Percentiles rank a stretch among this genome's conserved stretches.
Evolutionary conservation across 2,113 vertebrate species (phyloP).

Genomic region (Pseudonaja textilis): DNA sequence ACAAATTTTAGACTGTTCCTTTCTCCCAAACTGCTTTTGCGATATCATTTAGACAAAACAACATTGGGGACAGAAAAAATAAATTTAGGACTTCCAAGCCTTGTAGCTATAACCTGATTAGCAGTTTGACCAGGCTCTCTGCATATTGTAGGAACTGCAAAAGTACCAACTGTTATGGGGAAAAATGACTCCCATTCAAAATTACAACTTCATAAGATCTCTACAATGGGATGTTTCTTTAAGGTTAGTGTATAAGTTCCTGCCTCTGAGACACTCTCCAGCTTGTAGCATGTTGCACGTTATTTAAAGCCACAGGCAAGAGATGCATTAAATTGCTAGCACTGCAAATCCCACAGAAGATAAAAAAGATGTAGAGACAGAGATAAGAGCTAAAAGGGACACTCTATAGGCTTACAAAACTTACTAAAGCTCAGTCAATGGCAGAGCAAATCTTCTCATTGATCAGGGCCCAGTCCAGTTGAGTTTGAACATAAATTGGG

Average conservation of each 20-base stretch:
- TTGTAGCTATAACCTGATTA: not conserved
- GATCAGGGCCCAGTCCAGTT: not conserved
- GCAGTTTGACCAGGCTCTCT: not conserved
- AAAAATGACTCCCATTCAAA: not conserved
- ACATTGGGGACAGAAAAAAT: not conserved
- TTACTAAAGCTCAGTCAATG: not conserved
- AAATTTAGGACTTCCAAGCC: not conserved
- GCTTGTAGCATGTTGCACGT: not conserved
- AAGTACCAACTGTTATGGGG: not conserved
- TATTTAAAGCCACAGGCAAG: slow-evolving; percentile 3
- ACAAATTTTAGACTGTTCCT: not conserved
- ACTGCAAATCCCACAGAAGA: not conserved
- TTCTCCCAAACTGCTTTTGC: not conserved
- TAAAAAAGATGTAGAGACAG: not conserved
- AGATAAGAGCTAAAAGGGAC: not conserved
- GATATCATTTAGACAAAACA: not conserved
- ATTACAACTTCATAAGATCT: slow-evolving; percentile 2
- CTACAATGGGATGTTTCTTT: not conserved
- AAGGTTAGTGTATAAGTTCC: not conserved
- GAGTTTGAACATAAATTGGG: not conserved
- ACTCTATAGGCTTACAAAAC: not conserved
- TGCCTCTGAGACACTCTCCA: not conserved
- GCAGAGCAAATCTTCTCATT: not conserved
- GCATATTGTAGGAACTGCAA: not conserved
- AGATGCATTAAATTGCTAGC: not conserved